Evolutionary conservation across 2,797 vertebrate species (phyloP).

Genomic region (Emys orbicularis): DNA sequence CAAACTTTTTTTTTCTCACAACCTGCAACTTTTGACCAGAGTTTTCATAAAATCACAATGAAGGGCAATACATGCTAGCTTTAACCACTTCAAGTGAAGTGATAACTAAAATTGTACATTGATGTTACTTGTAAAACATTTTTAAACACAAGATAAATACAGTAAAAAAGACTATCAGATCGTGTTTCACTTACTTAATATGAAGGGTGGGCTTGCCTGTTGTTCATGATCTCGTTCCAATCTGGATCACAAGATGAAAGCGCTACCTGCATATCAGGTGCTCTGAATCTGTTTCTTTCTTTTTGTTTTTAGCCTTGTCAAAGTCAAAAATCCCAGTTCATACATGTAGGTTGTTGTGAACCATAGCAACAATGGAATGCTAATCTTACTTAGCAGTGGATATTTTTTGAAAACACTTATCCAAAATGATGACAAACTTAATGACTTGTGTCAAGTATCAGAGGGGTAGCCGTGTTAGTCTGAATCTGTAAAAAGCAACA

Average conservation of each 20-base stretch:
- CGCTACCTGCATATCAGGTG: background rate
- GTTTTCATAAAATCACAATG: too few species aligned
- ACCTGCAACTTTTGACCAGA: too few species aligned
- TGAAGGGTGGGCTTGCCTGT: background rate
- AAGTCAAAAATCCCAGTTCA: background rate
- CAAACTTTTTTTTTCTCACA: too few species aligned
- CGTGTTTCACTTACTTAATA: background rate
- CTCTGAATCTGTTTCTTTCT: background rate
- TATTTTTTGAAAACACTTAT: background rate
- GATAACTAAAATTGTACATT: too few species aligned
- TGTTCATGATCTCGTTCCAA: background rate
- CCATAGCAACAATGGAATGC: background rate
- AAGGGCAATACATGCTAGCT: too few species aligned
- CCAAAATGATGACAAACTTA: background rate
- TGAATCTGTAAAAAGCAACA: too few species aligned
- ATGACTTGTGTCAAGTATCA: too few species aligned
- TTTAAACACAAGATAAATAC: background rate
- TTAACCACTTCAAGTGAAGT: too few species aligned
- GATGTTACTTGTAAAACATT: too few species aligned
- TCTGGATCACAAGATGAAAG: background rate
- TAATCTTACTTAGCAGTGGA: background rate
- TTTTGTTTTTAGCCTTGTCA: background rate
- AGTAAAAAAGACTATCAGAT: background rate
- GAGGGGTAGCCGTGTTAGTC: too few species aligned
- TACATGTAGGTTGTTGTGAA: background rate